Evolutionary conservation across 2,888 invertebrate species (phyloP).

Genomic region (Drosophila sordidapex): DNA sequence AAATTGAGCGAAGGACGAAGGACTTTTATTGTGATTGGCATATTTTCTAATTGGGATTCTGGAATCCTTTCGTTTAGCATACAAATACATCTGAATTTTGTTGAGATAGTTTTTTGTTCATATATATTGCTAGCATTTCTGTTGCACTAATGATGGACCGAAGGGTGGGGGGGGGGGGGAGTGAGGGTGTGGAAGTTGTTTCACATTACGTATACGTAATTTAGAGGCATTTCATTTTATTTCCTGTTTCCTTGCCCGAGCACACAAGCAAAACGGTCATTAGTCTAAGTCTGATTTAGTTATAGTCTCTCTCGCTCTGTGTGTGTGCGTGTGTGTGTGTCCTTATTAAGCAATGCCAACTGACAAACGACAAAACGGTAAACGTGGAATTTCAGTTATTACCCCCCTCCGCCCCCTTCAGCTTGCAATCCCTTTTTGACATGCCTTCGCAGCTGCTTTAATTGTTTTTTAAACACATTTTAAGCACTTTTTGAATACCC

Average conservation of each 20-base stretch:
- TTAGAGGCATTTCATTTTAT: slow-evolving; percentile 22
- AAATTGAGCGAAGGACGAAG: background rate
- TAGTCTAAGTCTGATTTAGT: slow-evolving; percentile 48
- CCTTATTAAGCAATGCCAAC: slow-evolving; percentile 63
- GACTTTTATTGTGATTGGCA: background rate
- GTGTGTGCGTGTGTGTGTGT: slow-evolving; percentile 18
- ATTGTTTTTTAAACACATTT: slow-evolving; percentile 79
- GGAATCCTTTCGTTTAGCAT: background rate
- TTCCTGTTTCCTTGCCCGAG: slow-evolving; percentile 3
- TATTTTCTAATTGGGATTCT: background rate
- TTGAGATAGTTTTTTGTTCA: background rate
- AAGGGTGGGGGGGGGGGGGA: background rate
- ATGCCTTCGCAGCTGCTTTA: slow-evolving; percentile 56
- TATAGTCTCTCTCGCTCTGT: slow-evolving; percentile 1
- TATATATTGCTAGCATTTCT: no score
- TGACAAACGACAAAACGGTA: slow-evolving; percentile 45
- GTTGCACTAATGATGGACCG: no score
- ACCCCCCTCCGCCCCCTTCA: background rate
- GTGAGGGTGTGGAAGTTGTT: background rate
- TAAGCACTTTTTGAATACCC: slow-evolving; percentile 52
- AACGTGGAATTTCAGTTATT: slow-evolving; percentile 44
- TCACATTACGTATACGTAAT: slow-evolving; percentile 52
- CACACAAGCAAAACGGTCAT: slow-evolving; percentile 19
- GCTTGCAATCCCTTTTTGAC: background rate
- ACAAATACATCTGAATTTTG: background rate